A percentile compares a stretch with the other conserved stretches of the same genome.
Conservation (phyloP, 2,888 invertebrate species). For the Plebejus melissa region DNA sequence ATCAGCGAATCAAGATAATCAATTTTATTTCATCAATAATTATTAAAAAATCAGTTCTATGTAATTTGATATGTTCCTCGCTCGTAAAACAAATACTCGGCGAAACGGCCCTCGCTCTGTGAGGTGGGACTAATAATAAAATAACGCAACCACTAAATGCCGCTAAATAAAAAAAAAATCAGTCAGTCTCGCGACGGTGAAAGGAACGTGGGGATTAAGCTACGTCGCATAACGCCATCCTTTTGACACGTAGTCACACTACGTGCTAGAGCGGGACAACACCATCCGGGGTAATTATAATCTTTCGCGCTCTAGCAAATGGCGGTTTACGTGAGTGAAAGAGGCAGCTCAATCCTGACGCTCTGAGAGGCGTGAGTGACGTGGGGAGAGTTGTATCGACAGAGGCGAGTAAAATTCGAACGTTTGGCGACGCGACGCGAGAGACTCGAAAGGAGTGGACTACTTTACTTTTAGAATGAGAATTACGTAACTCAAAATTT, state of each 20-base stretch:
- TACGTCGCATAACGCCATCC: not conserved
- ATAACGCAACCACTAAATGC: conserved; percentile 66
- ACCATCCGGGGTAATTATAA: not conserved
- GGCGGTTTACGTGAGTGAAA: not conserved
- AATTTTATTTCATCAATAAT: conserved; percentile 35
- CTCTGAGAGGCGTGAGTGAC: conserved; percentile 1
- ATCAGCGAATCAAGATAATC: not conserved
- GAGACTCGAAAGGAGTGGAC: not conserved
- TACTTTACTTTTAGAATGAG: not conserved
- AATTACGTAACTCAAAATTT: not conserved
- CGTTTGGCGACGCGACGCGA: not conserved
- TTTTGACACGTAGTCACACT: not conserved
- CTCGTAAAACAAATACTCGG: conserved; percentile 50
- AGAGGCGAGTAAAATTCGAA: conserved; percentile 11
- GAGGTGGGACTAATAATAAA: conserved; percentile 50
- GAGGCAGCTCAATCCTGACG: not conserved
- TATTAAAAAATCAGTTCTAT: conserved; percentile 49
- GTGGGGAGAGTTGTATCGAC: conserved; percentile 14
- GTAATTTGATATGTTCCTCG: conserved; percentile 69
- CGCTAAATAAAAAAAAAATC: conserved; percentile 69
- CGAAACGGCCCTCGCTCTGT: conserved; percentile 32
- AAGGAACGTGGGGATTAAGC: conserved; percentile 8
- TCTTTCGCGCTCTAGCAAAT: not conserved
- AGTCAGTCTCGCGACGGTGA: conserved; percentile 71
- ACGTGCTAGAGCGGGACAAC: not conserved